Base-by-base conservation (phyloP, 2,797 vertebrate genomes). In the Antrozous pallidus region DNA sequence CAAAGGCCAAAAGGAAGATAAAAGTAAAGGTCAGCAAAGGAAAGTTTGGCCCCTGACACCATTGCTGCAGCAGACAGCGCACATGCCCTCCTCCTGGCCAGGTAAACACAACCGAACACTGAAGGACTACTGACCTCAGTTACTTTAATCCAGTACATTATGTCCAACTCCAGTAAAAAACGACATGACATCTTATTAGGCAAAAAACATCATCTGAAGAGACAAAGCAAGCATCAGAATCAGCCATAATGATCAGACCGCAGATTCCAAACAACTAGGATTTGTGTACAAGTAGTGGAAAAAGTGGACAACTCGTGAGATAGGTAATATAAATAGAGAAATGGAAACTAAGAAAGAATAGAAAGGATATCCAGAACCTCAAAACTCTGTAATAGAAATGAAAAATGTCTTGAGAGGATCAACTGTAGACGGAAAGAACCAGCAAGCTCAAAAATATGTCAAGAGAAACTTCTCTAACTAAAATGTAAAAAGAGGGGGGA, bases 121-220 rank as follows among this genome's bases (percentile, higher is more conserved):
- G 9, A 12, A 74, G 56, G 28, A 38, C 51, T 40, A 0, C 18
- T 8, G 3, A 4, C 24, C 51, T 70, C 47, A 8, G 22, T 28
- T 12, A 14, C 24, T 36, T 40, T 10, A 18, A 18, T 45, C 63
- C 36, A 13, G 28, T 3, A 18, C 24, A 5, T n/a, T 24, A 13
- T 5, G 8, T 14, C 54, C 45, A 18, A 7, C 38, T 38, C 31
- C 67, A 61, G 5, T 17, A 73, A 6, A 54, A n/a, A 17, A 38
- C 22, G 0, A 8, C 6, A 42, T 26, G 47, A 5, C 24, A 4
- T 3, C 0, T 8, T 22, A 8, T 9, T n/a, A 3, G 16, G 9
- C 20, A 61, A 36, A 61, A 20, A 54, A 33, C 13, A 17, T 14
- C 28, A 47, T 4, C 33, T 10, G 28, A 73, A 81, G 24, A 69